phyloP scores from a whole-genome alignment of 2,797 vertebrate species.

The Melanotaenia maccullochi region DNA sequence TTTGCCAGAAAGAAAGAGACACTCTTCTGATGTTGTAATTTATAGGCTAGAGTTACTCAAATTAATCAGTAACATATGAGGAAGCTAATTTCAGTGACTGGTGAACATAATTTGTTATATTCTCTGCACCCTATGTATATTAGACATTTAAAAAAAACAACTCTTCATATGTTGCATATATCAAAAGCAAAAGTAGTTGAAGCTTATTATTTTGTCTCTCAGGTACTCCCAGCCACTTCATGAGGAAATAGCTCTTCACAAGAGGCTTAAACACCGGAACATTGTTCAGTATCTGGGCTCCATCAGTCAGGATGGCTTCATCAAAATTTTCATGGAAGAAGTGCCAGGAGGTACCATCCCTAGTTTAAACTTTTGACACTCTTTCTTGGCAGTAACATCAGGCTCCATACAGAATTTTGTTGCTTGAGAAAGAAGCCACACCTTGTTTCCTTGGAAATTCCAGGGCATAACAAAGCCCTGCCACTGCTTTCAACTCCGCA shows the following conservation, averaged over 20 bases:
- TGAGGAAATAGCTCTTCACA: conserved; percentile 93
- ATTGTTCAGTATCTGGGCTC: conserved; percentile 94
- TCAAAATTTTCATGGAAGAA: conserved; percentile 98
- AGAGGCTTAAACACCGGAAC: conserved; percentile 91
- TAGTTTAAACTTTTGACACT: background rate
- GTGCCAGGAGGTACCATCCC: conserved; percentile 89
- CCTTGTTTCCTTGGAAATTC: background rate
- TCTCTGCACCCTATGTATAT: background rate
- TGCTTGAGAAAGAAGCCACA: background rate
- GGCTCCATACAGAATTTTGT: background rate
- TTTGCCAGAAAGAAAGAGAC: background rate
- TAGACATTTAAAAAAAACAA: too few relatives aligned
- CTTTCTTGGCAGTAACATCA: background rate
- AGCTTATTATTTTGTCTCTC: background rate
- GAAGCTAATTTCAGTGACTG: too few relatives aligned
- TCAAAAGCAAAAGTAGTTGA: background rate
- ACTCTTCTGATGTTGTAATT: too few relatives aligned
- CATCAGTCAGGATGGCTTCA: conserved; percentile 89
- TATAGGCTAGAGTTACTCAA: too few relatives aligned
- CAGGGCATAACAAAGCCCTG: background rate
- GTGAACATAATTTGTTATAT: background rate
- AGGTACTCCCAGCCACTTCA: conserved; percentile 93
- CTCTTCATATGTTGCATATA: background rate
- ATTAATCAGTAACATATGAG: too few relatives aligned
- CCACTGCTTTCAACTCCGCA: background rate